Evolutionary conservation across 2,797 vertebrate species (phyloP).

Genomic region (Hypotaenidia okinawae): DNA sequence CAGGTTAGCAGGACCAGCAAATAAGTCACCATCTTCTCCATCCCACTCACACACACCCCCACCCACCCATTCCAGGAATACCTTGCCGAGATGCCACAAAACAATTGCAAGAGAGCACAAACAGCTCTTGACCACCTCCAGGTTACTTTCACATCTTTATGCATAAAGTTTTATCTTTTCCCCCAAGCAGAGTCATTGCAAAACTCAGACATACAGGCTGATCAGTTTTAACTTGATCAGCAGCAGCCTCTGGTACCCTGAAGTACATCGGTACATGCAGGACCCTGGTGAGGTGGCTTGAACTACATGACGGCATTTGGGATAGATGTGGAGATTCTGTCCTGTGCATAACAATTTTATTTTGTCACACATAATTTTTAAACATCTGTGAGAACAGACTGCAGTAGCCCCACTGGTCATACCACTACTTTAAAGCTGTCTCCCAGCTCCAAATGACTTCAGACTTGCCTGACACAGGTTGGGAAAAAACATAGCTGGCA

Average conservation of each 20-base stretch:
- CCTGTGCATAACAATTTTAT: not conserved
- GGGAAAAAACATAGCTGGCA: not conserved
- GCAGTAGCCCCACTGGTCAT: too few relatives aligned
- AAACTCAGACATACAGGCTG: not conserved
- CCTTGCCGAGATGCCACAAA: not conserved
- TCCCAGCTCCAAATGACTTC: not conserved
- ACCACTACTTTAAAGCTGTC: not conserved
- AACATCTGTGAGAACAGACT: not conserved
- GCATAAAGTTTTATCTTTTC: not conserved
- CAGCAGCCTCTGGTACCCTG: not conserved
- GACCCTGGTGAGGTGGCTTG: not conserved
- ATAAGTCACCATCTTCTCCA: not conserved
- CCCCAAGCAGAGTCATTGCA: not conserved
- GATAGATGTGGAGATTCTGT: not conserved
- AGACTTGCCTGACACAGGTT: not conserved
- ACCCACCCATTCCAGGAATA: not conserved
- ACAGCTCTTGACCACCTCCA: not conserved
- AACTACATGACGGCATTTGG: not conserved
- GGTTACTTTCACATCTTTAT: not conserved
- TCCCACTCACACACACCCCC: too few relatives aligned
- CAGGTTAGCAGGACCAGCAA: conserved; percentile 22
- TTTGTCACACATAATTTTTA: not conserved
- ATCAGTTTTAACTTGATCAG: not conserved
- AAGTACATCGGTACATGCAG: fast-evolving
- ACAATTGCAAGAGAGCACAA: not conserved